Evolutionary conservation across 2,797 vertebrate species (phyloP).

Genomic region (Esox masquinongy): DNA sequence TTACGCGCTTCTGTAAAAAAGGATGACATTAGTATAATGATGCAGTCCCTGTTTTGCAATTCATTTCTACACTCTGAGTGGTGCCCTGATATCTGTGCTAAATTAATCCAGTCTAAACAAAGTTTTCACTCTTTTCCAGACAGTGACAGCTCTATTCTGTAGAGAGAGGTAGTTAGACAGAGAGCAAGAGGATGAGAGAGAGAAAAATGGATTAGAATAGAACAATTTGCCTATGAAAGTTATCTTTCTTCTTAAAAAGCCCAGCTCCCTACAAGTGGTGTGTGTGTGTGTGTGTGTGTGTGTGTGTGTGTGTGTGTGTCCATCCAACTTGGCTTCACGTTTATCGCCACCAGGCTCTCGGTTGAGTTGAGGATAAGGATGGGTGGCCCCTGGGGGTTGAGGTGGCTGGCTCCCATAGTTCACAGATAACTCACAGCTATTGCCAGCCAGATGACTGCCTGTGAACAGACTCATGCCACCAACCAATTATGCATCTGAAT

Average conservation of each 20-base stretch:
- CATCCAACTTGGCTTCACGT: constrained; percentile 39
- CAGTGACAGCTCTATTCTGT: constrained; percentile 20
- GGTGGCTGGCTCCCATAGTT: constrained; percentile 30
- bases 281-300: constrained; percentile 67
- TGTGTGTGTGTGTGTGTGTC: constrained; percentile 61
- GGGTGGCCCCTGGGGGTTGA: constrained; percentile 25
- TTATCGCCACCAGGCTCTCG: constrained; percentile 34
- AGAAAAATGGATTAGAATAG: background rate
- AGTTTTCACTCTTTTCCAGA: constrained; percentile 39
- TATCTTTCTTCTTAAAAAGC: constrained; percentile 33
- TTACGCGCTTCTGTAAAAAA: background rate
- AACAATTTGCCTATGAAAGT: constrained; percentile 36
- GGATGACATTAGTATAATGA: constrained; percentile 7
- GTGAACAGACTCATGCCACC: constrained; percentile 47
- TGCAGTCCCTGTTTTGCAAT: constrained; percentile 41
- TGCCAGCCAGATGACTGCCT: constrained; percentile 42
- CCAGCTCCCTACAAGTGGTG: constrained; percentile 29
- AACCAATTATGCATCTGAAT: constrained; percentile 59
- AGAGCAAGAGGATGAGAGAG: constrained; percentile 22
- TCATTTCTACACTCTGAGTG: constrained; percentile 45
- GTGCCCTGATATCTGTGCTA: constrained; percentile 50
- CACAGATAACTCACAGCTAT: constrained; percentile 40
- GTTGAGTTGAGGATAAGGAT: constrained; percentile 32
- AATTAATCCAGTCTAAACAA: constrained; percentile 47
- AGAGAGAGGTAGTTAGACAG: constrained; percentile 9